Percentiles rank a stretch among this genome's conserved stretches.
Conservation (phyloP, 2,797 vertebrate species). For the Myripristis jacobus region DNA sequence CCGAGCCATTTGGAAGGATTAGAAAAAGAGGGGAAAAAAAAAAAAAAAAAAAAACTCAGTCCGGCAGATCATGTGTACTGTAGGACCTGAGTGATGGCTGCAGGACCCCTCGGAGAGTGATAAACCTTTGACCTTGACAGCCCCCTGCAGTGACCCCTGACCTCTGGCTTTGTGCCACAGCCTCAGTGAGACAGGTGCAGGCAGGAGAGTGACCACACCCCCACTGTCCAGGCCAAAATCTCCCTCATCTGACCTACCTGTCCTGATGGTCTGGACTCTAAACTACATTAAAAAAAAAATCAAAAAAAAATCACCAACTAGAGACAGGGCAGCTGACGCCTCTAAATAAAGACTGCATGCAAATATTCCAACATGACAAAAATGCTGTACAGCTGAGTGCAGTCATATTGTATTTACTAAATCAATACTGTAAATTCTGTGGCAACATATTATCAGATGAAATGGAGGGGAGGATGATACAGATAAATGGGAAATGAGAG, state of each 20-base stretch:
- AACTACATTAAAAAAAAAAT: slow-evolving; percentile 16
- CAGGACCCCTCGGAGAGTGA: slow-evolving; percentile 81
- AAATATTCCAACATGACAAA: slow-evolving; percentile 8
- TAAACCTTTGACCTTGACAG: slow-evolving; percentile 84
- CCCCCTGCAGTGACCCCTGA: slow-evolving; percentile 80
- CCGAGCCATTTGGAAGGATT: slow-evolving; percentile 88
- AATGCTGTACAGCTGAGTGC: background rate
- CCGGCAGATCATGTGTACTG: slow-evolving; percentile 70
- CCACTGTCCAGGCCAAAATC: slow-evolving; percentile 59
- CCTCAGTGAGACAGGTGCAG: slow-evolving; percentile 75
- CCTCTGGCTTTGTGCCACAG: slow-evolving; percentile 78
- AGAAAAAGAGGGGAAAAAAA: slow-evolving; percentile 73
- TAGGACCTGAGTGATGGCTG: slow-evolving; percentile 81
- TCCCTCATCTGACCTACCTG: slow-evolving; percentile 64
- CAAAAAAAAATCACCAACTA: slow-evolving; percentile 4
- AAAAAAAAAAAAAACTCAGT: slow-evolving; percentile 48
- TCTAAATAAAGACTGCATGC: background rate
- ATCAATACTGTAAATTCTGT: slow-evolving; percentile 15
- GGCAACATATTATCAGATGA: slow-evolving; percentile 13
- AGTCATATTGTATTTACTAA: slow-evolving; percentile 23
- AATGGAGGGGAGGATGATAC: slow-evolving; percentile 34
- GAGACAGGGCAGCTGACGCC: slow-evolving; percentile 2
- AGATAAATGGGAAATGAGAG: slow-evolving; percentile 38
- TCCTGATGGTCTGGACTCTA: slow-evolving; percentile 48
- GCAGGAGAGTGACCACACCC: slow-evolving; percentile 75